A percentile compares a stretch with the other conserved stretches of the same genome.
Evolutionary conservation across 2,888 invertebrate genomes (phyloP).

Genomic region (Hyppa rectilinea): DNA sequence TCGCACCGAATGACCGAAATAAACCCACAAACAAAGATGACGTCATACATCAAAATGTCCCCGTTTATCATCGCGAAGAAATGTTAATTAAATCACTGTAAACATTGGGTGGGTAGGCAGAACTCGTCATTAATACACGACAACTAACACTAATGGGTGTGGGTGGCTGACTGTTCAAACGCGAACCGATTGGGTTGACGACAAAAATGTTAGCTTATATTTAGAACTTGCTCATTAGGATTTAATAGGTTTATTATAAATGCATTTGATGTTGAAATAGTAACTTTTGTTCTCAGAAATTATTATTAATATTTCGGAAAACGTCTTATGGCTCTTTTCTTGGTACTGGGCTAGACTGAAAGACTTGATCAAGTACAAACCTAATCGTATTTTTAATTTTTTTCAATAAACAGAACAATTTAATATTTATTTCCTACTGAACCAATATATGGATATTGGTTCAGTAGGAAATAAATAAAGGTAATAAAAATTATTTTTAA

Average conservation of each 20-base stretch:
- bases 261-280: conserved; percentile 22
- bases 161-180: conserved; percentile 64
- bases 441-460: too few relatives aligned
- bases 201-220: conserved; percentile 60
- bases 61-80: conserved; percentile 74
- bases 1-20: conserved; percentile 19
- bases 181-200: conserved; percentile 56
- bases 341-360: background rate
- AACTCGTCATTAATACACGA: conserved; percentile 79
- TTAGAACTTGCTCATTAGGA: conserved; percentile 60
- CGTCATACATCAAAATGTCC: conserved; percentile 72
- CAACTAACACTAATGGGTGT: conserved; percentile 76
- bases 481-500: too few relatives aligned
- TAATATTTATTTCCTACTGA: too few relatives aligned
- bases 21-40: conserved; percentile 52
- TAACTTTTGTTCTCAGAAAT: background rate
- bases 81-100: conserved; percentile 80
- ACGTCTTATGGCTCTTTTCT: background rate
- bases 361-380: too few relatives aligned
- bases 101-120: conserved; percentile 75
- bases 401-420: too few relatives aligned
- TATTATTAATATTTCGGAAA: background rate
- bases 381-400: too few relatives aligned
- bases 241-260: conserved; percentile 55
- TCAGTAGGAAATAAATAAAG: too few relatives aligned